Percentiles rank a stretch among this genome's conserved stretches.
phyloP scores from a whole-genome alignment of 2,888 invertebrate genomes.

The Heliconius ethilla region DNA sequence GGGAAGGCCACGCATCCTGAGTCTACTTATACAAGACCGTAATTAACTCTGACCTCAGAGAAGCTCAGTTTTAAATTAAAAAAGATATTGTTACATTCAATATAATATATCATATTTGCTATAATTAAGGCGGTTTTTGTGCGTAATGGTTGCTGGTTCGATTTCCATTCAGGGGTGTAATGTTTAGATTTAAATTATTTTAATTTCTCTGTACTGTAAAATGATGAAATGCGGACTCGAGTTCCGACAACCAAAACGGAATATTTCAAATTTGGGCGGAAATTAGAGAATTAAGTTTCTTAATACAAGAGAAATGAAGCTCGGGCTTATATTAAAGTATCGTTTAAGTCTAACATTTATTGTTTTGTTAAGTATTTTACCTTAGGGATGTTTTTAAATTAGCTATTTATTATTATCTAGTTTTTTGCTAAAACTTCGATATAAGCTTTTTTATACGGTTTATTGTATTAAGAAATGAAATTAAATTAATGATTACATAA shows the following conservation, averaged over 20 bases:
- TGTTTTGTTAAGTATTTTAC: not conserved
- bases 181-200: not conserved
- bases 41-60: constrained; percentile 15
- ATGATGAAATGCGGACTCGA: not conserved
- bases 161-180: not conserved
- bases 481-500: not conserved
- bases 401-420: not conserved
- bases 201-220: not conserved
- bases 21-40: constrained; percentile 18
- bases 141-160: not conserved
- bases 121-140: no score
- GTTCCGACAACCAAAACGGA: not conserved
- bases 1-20: constrained; percentile 10
- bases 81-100: constrained; percentile 1
- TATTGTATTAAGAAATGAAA: not conserved
- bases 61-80: constrained; percentile 9
- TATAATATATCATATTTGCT: not conserved
- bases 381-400: not conserved
- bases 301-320: not conserved
- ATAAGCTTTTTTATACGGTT: not conserved
- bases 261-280: not conserved
- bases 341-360: no score
- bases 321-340: no score
- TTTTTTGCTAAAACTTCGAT: not conserved
- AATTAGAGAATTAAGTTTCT: not conserved